These are phyloP conservation scores for Tipula confusa DNA, from an alignment of 2,888 invertebrate genomes.

Conservation along the genomic window DNA sequence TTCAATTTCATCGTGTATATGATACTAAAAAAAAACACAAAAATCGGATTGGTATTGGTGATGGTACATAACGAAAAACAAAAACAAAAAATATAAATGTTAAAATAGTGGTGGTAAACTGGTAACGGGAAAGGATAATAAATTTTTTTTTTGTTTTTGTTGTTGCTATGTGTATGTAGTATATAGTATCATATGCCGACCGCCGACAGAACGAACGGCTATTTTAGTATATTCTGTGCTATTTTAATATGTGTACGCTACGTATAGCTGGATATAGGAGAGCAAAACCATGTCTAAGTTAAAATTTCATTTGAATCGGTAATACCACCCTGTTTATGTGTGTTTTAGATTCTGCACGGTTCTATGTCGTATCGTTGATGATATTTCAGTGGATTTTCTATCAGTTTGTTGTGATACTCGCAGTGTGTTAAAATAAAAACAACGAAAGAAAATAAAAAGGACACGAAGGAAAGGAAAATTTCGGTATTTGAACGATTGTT, in stretches of 20 bases:
- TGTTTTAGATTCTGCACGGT: not conserved
- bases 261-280: not conserved
- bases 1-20: not conserved
- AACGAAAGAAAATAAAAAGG: not conserved
- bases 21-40: too few relatives aligned
- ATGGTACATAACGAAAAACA: too few relatives aligned
- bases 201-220: not conserved
- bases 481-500: not conserved
- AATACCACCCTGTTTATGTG: not conserved
- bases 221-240: not conserved
- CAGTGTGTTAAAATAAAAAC: not conserved
- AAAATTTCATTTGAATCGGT: not conserved
- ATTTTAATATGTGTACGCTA: not conserved
- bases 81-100: not conserved
- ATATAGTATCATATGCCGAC: too few relatives aligned
- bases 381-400: not conserved
- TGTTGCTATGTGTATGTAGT: not conserved
- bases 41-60: not conserved
- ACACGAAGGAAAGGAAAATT: not conserved
- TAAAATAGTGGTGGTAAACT: not conserved
- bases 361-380: not conserved
- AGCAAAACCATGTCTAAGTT: not conserved
- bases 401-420: not conserved
- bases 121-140: constrained; percentile 20
- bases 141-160: not conserved